Percentiles rank a stretch among this genome's conserved stretches.
Conservation (phyloP, 2,888 invertebrate genomes). For the Elmis aenea region DNA sequence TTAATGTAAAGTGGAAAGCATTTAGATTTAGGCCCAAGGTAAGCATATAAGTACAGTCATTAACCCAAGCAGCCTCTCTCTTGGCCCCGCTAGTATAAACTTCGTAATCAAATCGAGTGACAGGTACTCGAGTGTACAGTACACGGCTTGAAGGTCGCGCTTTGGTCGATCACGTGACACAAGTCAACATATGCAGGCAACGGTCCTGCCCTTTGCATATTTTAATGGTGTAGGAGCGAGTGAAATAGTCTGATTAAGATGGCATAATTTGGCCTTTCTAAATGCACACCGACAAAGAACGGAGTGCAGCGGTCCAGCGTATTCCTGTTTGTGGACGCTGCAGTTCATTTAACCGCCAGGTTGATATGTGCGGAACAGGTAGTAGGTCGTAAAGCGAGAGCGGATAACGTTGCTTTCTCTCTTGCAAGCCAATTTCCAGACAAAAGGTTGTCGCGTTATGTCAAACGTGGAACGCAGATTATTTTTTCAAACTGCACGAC, state of each 20-base stretch:
- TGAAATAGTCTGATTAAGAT: slow-evolving; percentile 24
- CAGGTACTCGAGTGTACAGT: slow-evolving; percentile 44
- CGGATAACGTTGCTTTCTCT: slow-evolving; percentile 15
- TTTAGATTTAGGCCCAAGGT: slow-evolving; percentile 40
- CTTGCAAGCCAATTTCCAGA: slow-evolving; percentile 9
- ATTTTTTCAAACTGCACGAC: background rate
- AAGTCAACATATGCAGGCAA: slow-evolving; percentile 28
- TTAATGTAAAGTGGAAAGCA: slow-evolving; percentile 32
- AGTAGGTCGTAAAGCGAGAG: slow-evolving; percentile 22
- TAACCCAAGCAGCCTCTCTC: slow-evolving; percentile 34
- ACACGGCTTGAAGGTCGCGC: slow-evolving; percentile 50
- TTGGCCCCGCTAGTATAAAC: slow-evolving; percentile 22
- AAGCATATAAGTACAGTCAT: slow-evolving; percentile 39
- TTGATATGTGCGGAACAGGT: slow-evolving; percentile 34
- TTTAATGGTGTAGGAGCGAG: slow-evolving; percentile 25
- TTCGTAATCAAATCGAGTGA: slow-evolving; percentile 32
- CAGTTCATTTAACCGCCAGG: slow-evolving; percentile 24
- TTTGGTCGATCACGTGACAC: slow-evolving; percentile 48
- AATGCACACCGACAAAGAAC: slow-evolving; percentile 28
- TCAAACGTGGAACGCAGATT: slow-evolving; percentile 16
- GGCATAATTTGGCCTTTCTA: slow-evolving; percentile 25
- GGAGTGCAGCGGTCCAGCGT: slow-evolving; percentile 21
- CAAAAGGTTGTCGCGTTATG: slow-evolving; percentile 17
- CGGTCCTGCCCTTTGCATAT: slow-evolving; percentile 50
- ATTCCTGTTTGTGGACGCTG: slow-evolving; percentile 16